phyloP scores from a whole-genome alignment of 2,113 vertebrate species.

The Elachura formosa region DNA sequence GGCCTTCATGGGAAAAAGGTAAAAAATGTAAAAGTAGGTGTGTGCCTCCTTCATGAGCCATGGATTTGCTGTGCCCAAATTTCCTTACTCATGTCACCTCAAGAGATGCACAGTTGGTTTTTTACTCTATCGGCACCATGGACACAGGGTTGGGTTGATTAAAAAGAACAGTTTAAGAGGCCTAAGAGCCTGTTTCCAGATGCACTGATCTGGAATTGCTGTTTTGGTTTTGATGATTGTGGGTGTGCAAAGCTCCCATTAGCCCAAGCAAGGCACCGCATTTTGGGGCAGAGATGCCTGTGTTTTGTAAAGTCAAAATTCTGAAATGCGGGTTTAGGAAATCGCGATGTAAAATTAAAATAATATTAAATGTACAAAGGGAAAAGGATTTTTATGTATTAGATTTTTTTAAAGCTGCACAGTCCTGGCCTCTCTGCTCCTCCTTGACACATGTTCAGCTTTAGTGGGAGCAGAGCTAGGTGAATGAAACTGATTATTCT shows the following conservation, averaged over 20 bases:
- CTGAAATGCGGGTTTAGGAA: not conserved
- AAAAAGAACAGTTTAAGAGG: not conserved
- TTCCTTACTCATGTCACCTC: not conserved
- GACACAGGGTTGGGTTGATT: not conserved
- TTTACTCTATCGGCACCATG: not conserved
- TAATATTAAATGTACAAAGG: not conserved
- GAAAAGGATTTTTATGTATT: not conserved
- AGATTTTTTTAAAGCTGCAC: not conserved
- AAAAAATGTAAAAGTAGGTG: not conserved
- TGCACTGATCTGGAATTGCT: not conserved
- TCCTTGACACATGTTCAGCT: not conserved
- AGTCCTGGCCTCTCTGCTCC: not conserved
- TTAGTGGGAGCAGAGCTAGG: not conserved
- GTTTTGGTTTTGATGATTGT: not conserved
- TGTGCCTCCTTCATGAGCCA: fast-evolving
- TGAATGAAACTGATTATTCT: not conserved
- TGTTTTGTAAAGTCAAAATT: not conserved
- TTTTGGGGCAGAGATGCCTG: not conserved
- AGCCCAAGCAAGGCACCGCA: not conserved
- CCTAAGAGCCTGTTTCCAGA: not conserved
- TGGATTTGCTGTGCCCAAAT: not conserved
- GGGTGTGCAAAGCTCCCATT: not conserved
- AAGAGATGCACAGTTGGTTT: fast-evolving
- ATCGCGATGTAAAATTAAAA: not conserved
- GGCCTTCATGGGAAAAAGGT: not conserved